Evolutionary conservation across 2,888 invertebrate species (phyloP), one percentile per base, ranked within the genome.

Genomic region (Melanchra persicariae): DNA sequence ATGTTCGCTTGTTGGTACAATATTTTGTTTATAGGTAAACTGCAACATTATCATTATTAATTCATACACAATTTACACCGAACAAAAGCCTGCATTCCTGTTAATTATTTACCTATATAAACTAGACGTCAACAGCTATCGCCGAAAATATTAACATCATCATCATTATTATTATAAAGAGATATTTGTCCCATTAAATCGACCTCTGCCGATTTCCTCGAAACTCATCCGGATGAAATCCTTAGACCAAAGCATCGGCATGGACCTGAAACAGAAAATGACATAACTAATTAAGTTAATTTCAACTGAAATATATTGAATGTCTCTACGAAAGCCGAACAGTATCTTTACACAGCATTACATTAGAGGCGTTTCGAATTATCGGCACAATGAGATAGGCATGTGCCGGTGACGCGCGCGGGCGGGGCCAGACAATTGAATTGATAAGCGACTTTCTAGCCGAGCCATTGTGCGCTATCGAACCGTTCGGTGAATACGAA

Each of bases 381-480:
- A 87, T 88, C 87, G 83, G 84, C 81, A 91, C 91, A 92, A 92
- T 90, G 89, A 91, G 90, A 88, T 91, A 92, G 91, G 90, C 91
- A 87, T 86, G 85, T 74, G 75, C 70, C 87, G 86, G 85, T 84
- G 89, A 87, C 88, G 89, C 79, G 88, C 84, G 89, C 90, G 87
- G 93, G 93, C 93, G 93, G 89, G 89, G 91, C 88, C 87, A 90
- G 89, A 94, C 95, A 94, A 94, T 94, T 93, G 94, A 93, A 94
- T 93, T 92, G 94, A 94, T 94, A 94, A 93, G 91, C 88, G 88
- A 92, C 94, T 94, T 94, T 95, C 94, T 93, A 93, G 76, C 72
- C 59, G 57, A 71, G 59, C 79, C 68, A 79, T 83, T 85, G 84
- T 81, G 66, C 82, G 52, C 37, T 62, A 79, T 65, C 82, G 82